Evolutionary conservation across 1,140 invertebrate genomes (phyloP), one percentile per base, ranked within the genome.

Genomic region (Drosophila tani): DNA sequence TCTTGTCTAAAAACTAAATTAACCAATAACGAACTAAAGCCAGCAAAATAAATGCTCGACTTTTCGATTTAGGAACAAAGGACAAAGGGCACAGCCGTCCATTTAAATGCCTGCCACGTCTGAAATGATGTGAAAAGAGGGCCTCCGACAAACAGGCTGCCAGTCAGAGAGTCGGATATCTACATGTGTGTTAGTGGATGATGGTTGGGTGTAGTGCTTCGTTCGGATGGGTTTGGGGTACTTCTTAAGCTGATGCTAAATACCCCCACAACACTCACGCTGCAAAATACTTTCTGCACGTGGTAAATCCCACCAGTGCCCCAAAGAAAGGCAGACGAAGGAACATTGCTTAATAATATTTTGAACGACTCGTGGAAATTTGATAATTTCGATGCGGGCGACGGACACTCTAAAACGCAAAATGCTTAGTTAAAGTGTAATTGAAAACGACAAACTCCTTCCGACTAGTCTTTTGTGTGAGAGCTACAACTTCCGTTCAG

Each of bases 101-200:
- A 87, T 86, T 87, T 65, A 65, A 86, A 86, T 86, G 79, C 79
- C 46, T 67, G 64, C 66, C 83, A 86, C 83, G 83, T 86, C 64
- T 63, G 43, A 64, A 79, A 86, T 56, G 75, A 82, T 79, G 82
- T 82, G 83, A 79, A 82, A 86, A 86, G 57, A 65, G 63, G 55
- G 79, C 75, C 78, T 66, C 53, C 58, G 45, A 47, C 62, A 59
- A 71, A 51, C 59, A 57, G 12, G 14, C 55, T 40, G 53, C 19
- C 17, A 59, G 53, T 51, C 59, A 56, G 21, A 41, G 24, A 29
- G 29, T 43, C 29, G n/a, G 50, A 43, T 35, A n/a, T 11, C 19
- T 32, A 41, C 62, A 64, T 59, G 53, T 38, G 51, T 55, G 32
- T 32, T 38, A 41, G 17, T 32, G 17, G 50, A 40, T 67, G 45